Percentiles rank a stretch among this genome's conserved stretches.
Evolutionary conservation across 2,797 vertebrate genomes (phyloP).

Genomic region (Pseudotriccus pelzelni): DNA sequence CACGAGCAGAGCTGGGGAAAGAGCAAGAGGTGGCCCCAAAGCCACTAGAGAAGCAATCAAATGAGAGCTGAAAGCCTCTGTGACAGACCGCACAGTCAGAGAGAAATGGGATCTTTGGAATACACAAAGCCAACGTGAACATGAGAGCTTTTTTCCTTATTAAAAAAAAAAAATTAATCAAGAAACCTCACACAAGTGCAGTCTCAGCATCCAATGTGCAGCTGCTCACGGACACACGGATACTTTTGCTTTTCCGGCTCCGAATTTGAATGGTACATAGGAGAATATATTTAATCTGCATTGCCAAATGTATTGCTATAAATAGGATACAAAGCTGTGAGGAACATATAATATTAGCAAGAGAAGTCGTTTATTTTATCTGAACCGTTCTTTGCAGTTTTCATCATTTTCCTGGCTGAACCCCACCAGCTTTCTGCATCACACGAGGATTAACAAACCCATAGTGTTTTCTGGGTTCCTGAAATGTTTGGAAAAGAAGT

Average conservation of each 20-base stretch:
- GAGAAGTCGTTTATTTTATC: not conserved
- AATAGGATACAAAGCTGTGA: not conserved
- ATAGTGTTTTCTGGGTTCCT: not conserved
- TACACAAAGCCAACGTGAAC: not conserved
- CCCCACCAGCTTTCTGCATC: not conserved
- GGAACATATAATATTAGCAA: not conserved
- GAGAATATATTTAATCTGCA: not conserved
- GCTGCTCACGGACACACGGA: not conserved
- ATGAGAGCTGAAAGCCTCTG: not conserved
- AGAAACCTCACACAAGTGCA: not conserved
- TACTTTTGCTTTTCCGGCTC: not conserved
- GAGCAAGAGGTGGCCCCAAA: not conserved
- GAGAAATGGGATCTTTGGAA: not conserved
- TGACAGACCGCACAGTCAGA: not conserved
- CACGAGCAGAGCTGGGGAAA: not conserved
- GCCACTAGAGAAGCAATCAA: not conserved
- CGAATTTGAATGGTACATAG: not conserved
- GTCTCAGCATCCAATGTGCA: not conserved
- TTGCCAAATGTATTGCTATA: constrained; percentile 1
- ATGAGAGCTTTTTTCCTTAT: not conserved
- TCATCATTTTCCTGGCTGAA: not conserved
- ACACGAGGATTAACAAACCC: not conserved
- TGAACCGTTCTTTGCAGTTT: not conserved
- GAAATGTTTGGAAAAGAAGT: not conserved
- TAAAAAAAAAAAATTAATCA: not conserved